Conservation (phyloP, 2,113 vertebrate genomes). For the Cettia cetti region DNA sequence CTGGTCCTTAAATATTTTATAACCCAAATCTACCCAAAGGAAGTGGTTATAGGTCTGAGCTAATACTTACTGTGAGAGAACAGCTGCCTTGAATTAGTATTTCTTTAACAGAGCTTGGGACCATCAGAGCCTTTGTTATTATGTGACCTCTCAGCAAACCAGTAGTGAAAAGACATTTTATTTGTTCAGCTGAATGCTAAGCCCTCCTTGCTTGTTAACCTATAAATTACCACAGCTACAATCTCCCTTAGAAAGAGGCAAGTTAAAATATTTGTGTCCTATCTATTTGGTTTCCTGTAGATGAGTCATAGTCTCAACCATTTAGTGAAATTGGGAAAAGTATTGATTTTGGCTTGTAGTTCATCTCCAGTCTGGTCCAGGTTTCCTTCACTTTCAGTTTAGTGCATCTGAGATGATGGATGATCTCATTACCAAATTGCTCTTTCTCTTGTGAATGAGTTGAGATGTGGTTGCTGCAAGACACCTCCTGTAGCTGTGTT, state of each 20-base stretch:
- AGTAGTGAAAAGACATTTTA: slow-evolving; percentile 4
- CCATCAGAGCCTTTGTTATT: not conserved
- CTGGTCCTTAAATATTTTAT: not conserved
- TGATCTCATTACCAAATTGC: slow-evolving; percentile 52
- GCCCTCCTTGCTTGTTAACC: slow-evolving; percentile 34
- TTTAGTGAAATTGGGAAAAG: slow-evolving; percentile 38
- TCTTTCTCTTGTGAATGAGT: not conserved
- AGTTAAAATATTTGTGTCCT: slow-evolving; percentile 8
- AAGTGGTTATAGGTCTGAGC: not conserved
- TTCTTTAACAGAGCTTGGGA: not conserved
- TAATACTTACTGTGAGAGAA: not conserved
- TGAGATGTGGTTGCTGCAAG: not conserved
- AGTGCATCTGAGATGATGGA: not conserved
- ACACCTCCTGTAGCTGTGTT: slow-evolving; percentile 21
- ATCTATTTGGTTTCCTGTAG: slow-evolving; percentile 20
- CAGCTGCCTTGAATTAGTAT: slow-evolving; percentile 32
- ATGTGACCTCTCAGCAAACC: slow-evolving; percentile 1
- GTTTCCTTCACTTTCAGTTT: slow-evolving; percentile 46
- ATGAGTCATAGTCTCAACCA: slow-evolving; percentile 15
- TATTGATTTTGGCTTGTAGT: slow-evolving; percentile 55
- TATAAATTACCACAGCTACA: slow-evolving; percentile 20
- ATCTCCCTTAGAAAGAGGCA: not conserved
- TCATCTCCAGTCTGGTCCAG: not conserved
- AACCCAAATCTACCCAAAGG: not conserved
- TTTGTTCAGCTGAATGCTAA: slow-evolving; percentile 44